These are phyloP conservation scores for Adela reaumurella DNA, from an alignment of 2,888 invertebrate genomes.

Conservation along the genomic window DNA sequence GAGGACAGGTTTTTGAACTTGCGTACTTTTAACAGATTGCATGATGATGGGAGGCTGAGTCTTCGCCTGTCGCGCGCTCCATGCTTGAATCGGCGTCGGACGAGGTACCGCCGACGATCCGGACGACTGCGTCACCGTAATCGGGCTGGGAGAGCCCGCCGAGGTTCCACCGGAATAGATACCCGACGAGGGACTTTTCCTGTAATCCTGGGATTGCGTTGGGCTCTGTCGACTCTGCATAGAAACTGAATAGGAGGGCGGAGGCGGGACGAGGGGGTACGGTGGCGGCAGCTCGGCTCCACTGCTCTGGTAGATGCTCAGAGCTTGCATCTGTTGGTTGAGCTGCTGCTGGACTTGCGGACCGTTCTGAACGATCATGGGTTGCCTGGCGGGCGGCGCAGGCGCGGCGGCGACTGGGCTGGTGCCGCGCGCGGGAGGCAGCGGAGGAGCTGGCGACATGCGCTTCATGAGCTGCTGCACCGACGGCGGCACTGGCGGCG, in stretches of 20 bases:
- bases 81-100: slow-evolving; percentile 78
- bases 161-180: slow-evolving; percentile 82
- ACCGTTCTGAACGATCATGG: slow-evolving; percentile 79
- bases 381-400: slow-evolving; percentile 59
- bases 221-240: slow-evolving; percentile 87
- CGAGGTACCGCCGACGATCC: slow-evolving; percentile 66
- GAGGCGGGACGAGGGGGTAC: slow-evolving; percentile 63
- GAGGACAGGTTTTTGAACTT: slow-evolving; percentile 90
- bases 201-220: slow-evolving; percentile 75
- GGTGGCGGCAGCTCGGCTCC: slow-evolving; percentile 64
- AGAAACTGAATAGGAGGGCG: slow-evolving; percentile 82
- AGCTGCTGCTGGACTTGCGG: slow-evolving; percentile 83
- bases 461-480: slow-evolving; percentile 55
- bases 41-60: slow-evolving; percentile 93
- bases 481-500: slow-evolving; percentile 64
- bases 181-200: slow-evolving; percentile 83
- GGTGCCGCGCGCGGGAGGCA: slow-evolving; percentile 64
- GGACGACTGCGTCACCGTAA: slow-evolving; percentile 64
- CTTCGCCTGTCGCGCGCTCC: slow-evolving; percentile 83
- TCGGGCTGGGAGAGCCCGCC: slow-evolving; percentile 80
- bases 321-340: slow-evolving; percentile 83
- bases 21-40: slow-evolving; percentile 94
- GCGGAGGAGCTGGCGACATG: slow-evolving; percentile 62
- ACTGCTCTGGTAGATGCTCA: slow-evolving; percentile 69
- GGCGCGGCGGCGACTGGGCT: slow-evolving; percentile 68